Conservation (phyloP, 1,140 invertebrate species). For the Tribolium castaneum region DNA sequence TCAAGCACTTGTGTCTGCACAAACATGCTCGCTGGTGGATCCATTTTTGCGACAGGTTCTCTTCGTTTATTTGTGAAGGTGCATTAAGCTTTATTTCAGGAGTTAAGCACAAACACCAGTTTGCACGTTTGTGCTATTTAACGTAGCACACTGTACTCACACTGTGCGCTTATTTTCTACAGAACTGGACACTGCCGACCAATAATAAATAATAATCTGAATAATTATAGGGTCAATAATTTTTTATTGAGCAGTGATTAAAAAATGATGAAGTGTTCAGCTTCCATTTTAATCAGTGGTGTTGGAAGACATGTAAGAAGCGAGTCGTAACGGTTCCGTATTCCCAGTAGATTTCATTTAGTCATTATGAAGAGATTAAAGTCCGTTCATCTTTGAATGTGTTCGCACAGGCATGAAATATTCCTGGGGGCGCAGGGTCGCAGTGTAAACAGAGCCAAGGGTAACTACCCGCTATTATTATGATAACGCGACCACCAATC, state of each 20-base stretch:
- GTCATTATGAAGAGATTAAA: conserved; percentile 50
- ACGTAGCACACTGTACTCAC: too few species aligned
- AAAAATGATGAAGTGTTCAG: too few species aligned
- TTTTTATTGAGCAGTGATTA: too few species aligned
- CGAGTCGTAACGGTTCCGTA: conserved; percentile 38
- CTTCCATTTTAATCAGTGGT: conserved; percentile 1
- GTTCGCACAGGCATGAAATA: conserved; percentile 47
- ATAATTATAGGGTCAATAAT: too few species aligned
- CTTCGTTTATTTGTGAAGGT: not conserved
- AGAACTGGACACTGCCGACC: too few species aligned
- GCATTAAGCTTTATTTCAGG: not conserved
- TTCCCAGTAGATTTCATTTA: conserved; percentile 10
- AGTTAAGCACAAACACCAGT: not conserved
- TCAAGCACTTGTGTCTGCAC: not conserved
- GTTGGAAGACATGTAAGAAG: conserved; percentile 1
- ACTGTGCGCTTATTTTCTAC: too few species aligned
- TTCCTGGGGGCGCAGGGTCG: conserved; percentile 47
- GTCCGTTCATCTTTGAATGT: conserved; percentile 42
- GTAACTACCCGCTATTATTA: conserved; percentile 51
- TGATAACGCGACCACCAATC: conserved; percentile 56
- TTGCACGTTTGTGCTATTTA: not conserved
- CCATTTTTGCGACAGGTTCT: not conserved
- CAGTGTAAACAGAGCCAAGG: conserved; percentile 44
- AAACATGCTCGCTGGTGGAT: not conserved
- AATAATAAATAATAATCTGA: too few species aligned